A percentile compares a stretch with the other conserved stretches of the same genome.
Conservation (phyloP, 2,888 invertebrate species). For the Lochmaea crataegi region DNA sequence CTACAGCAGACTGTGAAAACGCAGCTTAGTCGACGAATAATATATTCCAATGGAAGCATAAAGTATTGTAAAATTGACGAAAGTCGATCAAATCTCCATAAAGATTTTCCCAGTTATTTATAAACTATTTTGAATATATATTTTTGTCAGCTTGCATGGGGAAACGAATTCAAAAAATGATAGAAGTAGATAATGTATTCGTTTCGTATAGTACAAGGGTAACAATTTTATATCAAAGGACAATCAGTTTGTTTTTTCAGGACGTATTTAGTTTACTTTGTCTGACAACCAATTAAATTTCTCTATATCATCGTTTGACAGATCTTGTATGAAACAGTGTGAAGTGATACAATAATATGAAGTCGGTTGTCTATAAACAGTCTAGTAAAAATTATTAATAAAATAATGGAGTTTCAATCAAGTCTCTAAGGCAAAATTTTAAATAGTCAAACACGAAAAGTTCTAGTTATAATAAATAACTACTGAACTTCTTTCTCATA, state of each 20-base stretch:
- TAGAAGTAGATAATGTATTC: neutral
- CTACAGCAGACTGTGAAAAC: conserved; percentile 4
- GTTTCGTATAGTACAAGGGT: neutral
- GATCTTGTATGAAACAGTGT: too few relatives aligned
- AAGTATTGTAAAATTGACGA: conserved; percentile 6
- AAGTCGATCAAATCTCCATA: conserved; percentile 17
- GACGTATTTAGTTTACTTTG: too few relatives aligned
- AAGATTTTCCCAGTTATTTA: conserved; percentile 22
- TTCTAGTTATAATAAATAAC: too few relatives aligned
- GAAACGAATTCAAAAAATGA: neutral
- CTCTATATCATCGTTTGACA: too few relatives aligned
- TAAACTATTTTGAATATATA: conserved; percentile 33
- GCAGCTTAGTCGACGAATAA: conserved; percentile 1
- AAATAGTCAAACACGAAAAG: too few relatives aligned
- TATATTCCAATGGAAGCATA: neutral
- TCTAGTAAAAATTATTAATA: too few relatives aligned
- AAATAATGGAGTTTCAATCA: too few relatives aligned
- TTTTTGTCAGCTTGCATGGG: conserved; percentile 17
- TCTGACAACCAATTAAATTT: too few relatives aligned
- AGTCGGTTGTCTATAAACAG: too few relatives aligned
- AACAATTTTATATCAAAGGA: neutral
- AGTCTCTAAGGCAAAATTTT: too few relatives aligned
- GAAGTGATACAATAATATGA: too few relatives aligned
- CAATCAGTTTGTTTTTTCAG: neutral
- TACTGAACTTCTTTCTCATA: too few relatives aligned